Percentiles rank a stretch among this genome's conserved stretches.
Evolutionary conservation across 2,888 invertebrate genomes (phyloP).

Genomic region (Nyleta sp.): DNA sequence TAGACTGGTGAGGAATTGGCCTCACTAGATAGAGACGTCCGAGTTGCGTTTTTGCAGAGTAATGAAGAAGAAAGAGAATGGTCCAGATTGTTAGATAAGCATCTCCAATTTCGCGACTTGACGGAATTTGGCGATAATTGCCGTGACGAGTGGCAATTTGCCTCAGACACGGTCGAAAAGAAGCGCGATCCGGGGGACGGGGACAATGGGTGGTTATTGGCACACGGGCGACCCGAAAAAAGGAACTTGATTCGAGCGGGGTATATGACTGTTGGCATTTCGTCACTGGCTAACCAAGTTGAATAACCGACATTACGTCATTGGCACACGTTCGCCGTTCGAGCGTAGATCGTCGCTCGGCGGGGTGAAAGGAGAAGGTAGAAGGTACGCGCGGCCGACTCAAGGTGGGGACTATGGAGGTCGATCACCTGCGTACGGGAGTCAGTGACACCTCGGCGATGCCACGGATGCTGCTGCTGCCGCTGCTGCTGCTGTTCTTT

Average conservation of each 20-base stretch:
- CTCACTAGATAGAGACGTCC: too few species aligned
- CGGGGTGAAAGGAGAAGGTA: slow-evolving; percentile 66
- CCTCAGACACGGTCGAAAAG: background rate
- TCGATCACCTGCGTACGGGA: slow-evolving; percentile 82
- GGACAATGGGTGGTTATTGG: slow-evolving; percentile 9
- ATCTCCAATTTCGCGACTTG: too few species aligned
- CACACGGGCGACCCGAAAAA: slow-evolving; percentile 25
- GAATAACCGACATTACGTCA: slow-evolving; percentile 82
- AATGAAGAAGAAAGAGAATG: too few species aligned
- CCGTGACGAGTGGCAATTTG: background rate
- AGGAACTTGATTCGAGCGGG: slow-evolving; percentile 72
- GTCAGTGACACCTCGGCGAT: slow-evolving; percentile 81
- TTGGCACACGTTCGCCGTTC: slow-evolving; percentile 73
- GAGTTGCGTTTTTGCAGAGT: too few species aligned
- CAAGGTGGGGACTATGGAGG: slow-evolving; percentile 78
- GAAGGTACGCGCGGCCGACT: slow-evolving; percentile 59
- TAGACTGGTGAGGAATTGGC: too few species aligned
- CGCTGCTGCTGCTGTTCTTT: slow-evolving; percentile 70
- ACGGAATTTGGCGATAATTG: background rate
- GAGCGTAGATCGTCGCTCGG: slow-evolving; percentile 54
- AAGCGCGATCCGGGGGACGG: background rate
- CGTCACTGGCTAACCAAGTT: slow-evolving; percentile 80
- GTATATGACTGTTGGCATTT: slow-evolving; percentile 78
- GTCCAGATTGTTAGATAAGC: too few species aligned
- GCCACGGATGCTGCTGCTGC: slow-evolving; percentile 71